Base-by-base conservation (phyloP, 2,113 vertebrate genomes). In the Callaeas wilsoni region DNA sequence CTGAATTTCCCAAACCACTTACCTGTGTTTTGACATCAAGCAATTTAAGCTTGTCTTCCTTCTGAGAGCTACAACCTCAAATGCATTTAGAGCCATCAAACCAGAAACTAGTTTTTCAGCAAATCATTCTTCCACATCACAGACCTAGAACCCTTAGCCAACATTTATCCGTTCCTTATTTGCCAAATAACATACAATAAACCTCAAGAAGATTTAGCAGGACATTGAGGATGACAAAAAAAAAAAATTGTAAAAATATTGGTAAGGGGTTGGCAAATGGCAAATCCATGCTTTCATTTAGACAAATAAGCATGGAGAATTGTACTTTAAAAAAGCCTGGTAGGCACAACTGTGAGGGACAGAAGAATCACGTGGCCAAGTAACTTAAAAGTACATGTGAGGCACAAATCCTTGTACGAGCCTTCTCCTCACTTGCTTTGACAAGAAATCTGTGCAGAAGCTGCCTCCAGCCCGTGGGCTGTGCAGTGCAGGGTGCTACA, bases 341-440 rank as follows among this genome's bases (percentile, higher is more conserved):
- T 25, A 32, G 46, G 8, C 5, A 75, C 6, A 63, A 4, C 33
- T 23, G 13, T n/a, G 33, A 59, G 16, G 44, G 11, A 35, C 17
- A 68, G 53, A 39, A 59, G 13, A 60, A 59, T 29, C 1, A 0
- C 2, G 1, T 19, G 69, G 16, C 30, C 56, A 32, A 25, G 30
- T 10, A 53, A 62, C 3, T 23, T 8, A 11, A 10, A 4, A n/a
- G 10, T 23, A 3, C 5, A 5, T 14, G 7, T 23, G 39, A 73
- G 29, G 4, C 35, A 39, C 30, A 89, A 73, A 49, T 27, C 15
- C 4, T 29, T 1, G 0, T 18, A 7, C 4, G 77, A 3, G 2
- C 2, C 10, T 77, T 53, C 76, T 73, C 12, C 39, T 85, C 35
- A 12, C 12, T 8, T 46, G 13, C 11, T 65, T 20, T 30, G 64